phyloP scores from a whole-genome alignment of 2,888 invertebrate species.

The Nomada ferruginata region DNA sequence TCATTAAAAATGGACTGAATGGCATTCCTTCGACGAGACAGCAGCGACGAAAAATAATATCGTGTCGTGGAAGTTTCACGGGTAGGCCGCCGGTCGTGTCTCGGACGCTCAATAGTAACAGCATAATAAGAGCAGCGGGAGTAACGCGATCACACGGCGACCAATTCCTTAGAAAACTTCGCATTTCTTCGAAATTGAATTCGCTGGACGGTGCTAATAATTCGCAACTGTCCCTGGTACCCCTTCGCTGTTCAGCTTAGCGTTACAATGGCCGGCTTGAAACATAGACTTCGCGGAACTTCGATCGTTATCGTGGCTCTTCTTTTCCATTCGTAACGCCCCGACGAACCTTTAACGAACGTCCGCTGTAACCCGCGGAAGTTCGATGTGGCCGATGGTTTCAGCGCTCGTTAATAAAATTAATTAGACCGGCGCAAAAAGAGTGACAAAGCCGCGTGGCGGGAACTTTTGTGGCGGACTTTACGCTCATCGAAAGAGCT shows the following conservation, averaged over 20 bases:
- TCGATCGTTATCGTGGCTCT: constrained; percentile 65
- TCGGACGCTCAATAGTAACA: constrained; percentile 27
- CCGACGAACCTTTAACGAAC: constrained; percentile 63
- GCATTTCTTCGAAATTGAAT: constrained; percentile 59
- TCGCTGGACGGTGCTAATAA: constrained; percentile 63
- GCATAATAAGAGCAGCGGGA: neutral
- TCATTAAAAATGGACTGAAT: constrained; percentile 39
- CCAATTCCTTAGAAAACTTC: constrained; percentile 47
- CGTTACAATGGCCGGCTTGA: constrained; percentile 63
- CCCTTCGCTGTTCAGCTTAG: constrained; percentile 23
- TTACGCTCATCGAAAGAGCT: constrained; percentile 8
- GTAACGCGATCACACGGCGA: constrained; percentile 57
- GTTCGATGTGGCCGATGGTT: constrained; percentile 47
- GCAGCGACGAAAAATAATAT: constrained; percentile 21
- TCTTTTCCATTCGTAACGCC: constrained; percentile 55
- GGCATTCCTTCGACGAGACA: constrained; percentile 13
- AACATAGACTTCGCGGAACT: constrained; percentile 46
- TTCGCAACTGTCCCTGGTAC: constrained; percentile 46
- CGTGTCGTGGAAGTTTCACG: neutral
- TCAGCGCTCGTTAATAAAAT: constrained; percentile 68
- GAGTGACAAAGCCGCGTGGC: constrained; percentile 35
- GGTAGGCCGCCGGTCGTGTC: neutral
- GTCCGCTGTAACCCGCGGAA: constrained; percentile 37
- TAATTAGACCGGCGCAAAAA: constrained; percentile 60
- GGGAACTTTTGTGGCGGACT: constrained; percentile 24